Percentiles rank a stretch among this genome's conserved stretches.
Conservation (phyloP, 1,140 invertebrate species). For the Eueides isabella region DNA sequence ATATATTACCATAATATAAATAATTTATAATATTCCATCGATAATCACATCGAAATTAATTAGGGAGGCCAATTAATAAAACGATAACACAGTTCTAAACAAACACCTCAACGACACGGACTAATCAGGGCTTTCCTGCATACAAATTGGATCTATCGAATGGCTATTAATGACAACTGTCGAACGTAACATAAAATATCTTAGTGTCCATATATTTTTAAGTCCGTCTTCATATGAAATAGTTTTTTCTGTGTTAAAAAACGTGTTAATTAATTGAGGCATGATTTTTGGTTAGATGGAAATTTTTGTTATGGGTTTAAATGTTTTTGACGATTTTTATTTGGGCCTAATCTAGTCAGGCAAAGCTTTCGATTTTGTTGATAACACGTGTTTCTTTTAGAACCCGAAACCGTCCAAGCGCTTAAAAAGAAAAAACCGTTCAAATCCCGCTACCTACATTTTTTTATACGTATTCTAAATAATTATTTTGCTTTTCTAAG, state of each 20-base stretch:
- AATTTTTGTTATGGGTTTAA: too few species aligned
- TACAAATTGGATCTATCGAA: slow-evolving; percentile 35
- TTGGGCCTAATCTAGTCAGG: too few species aligned
- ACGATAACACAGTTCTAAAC: slow-evolving; percentile 33
- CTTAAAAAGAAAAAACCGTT: too few species aligned
- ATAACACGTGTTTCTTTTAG: too few species aligned
- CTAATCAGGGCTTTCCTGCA: slow-evolving; percentile 28
- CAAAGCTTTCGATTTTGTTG: too few species aligned
- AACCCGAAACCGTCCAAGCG: too few species aligned
- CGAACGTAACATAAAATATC: slow-evolving; percentile 27
- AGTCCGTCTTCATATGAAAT: slow-evolving; percentile 1
- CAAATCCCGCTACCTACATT: too few species aligned
- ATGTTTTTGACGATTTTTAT: too few species aligned
- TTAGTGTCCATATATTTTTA: background rate
- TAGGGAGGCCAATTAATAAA: slow-evolving; percentile 17
- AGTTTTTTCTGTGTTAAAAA: background rate
- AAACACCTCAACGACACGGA: slow-evolving; percentile 33
- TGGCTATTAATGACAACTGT: slow-evolving; percentile 31
- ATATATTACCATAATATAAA: background rate
- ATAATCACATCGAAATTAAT: slow-evolving; percentile 14
- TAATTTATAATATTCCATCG: slow-evolving; percentile 6
- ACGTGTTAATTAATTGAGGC: too few species aligned
- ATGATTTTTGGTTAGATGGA: too few species aligned
- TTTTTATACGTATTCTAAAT: too few species aligned
- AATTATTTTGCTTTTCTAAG: too few species aligned